Conservation (phyloP, 2,888 invertebrate species). For the Zaprionus lineosus region DNA sequence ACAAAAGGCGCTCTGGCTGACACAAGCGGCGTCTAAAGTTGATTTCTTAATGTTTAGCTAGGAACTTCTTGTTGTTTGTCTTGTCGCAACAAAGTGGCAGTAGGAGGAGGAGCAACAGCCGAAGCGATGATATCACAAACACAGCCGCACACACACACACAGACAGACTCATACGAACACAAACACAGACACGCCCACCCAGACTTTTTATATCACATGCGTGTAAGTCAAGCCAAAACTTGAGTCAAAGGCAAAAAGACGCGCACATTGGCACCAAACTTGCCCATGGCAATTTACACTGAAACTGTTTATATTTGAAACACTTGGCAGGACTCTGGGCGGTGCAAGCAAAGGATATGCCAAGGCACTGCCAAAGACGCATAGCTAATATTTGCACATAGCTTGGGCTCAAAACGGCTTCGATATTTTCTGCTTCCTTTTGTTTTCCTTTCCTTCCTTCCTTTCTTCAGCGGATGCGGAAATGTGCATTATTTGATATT, state of each 20-base stretch:
- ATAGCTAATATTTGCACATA: constrained; percentile 48
- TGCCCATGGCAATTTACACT: constrained; percentile 75
- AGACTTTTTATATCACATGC: constrained; percentile 22
- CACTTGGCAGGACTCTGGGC: constrained; percentile 73
- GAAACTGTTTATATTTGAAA: constrained; percentile 75
- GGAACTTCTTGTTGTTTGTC: constrained; percentile 67
- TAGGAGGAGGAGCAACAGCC: constrained; percentile 19
- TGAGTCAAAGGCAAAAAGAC: constrained; percentile 31
- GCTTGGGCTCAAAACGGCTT: constrained; percentile 34
- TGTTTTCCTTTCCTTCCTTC: too few species aligned
- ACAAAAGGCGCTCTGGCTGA: constrained; percentile 65
- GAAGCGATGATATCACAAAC: constrained; percentile 36
- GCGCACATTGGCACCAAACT: constrained; percentile 50
- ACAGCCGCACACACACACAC: constrained; percentile 26
- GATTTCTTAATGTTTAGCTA: constrained; percentile 77
- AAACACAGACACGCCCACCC: constrained; percentile 4
- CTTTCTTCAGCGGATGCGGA: constrained; percentile 61
- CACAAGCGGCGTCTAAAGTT: constrained; percentile 68
- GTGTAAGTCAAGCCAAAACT: constrained; percentile 55
- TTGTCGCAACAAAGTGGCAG: constrained; percentile 69
- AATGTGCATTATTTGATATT: constrained; percentile 76
- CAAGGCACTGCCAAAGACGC: constrained; percentile 16
- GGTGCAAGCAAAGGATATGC: constrained; percentile 14
- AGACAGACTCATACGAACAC: constrained; percentile 19
- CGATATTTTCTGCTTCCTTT: too few species aligned